phyloP scores from a whole-genome alignment of 2,797 vertebrate genomes.

The Harpagifer antarcticus region DNA sequence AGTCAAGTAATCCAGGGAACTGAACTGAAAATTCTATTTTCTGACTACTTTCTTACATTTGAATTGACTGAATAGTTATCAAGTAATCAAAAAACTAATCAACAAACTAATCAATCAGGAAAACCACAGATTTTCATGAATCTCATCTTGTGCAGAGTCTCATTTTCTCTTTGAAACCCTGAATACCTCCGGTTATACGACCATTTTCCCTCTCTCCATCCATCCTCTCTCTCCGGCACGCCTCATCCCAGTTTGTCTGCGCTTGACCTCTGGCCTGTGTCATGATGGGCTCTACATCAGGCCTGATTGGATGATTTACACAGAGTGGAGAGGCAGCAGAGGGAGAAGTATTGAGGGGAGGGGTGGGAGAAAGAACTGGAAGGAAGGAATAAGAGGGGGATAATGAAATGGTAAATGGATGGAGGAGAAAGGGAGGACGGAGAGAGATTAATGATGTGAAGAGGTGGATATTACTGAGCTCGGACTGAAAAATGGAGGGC shows the following conservation, averaged over 20 bases:
- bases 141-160: conserved; percentile 2
- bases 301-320: conserved; percentile 74
- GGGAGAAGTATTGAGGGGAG: conserved; percentile 20
- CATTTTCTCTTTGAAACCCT: conserved; percentile 5
- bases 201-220: conserved; percentile 14
- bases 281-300: conserved; percentile 49
- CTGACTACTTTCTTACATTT: not conserved
- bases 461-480: conserved; percentile 39
- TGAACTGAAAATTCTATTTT: no score
- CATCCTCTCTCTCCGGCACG: conserved; percentile 36
- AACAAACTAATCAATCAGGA: not conserved
- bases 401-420: conserved; percentile 47
- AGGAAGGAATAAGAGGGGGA: conserved; percentile 10
- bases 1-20: no score
- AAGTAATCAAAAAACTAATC: not conserved
- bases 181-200: conserved; percentile 11
- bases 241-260: conserved; percentile 56
- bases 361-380: not conserved
- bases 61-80: not conserved
- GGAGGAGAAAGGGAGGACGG: conserved; percentile 24
- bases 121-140: not conserved
- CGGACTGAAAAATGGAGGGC: conserved; percentile 29
- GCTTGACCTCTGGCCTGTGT: conserved; percentile 65
- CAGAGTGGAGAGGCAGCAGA: conserved; percentile 23
- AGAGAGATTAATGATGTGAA: conserved; percentile 51